These are phyloP conservation scores for Charaxes varanes DNA, from an alignment of 1,140 invertebrate genomes.

Conservation along the genomic window DNA sequence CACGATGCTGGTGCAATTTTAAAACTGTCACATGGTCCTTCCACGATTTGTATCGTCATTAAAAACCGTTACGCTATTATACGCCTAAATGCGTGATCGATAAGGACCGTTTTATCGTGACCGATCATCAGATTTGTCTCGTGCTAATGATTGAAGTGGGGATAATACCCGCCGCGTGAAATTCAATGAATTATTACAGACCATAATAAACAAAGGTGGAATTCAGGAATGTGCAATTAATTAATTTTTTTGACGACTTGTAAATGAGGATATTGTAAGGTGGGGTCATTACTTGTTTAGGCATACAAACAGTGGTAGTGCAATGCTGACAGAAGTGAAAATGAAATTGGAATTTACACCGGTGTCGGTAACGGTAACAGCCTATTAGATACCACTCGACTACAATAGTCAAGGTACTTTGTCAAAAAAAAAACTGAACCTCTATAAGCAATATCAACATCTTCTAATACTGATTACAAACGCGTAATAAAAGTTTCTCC, in stretches of 20 bases:
- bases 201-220: slow-evolving; percentile 19
- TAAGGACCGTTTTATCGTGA: slow-evolving; percentile 1
- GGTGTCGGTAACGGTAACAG: too few relatives aligned
- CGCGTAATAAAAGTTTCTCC: background rate
- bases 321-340: too few relatives aligned
- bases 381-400: too few relatives aligned
- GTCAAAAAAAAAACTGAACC: too few relatives aligned
- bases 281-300: too few relatives aligned
- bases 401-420: too few relatives aligned
- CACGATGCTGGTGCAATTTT: slow-evolving; percentile 35
- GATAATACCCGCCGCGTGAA: slow-evolving; percentile 24
- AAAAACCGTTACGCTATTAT: slow-evolving; percentile 12
- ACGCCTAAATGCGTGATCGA: slow-evolving; percentile 1
- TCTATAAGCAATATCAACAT: too few relatives aligned
- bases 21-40: slow-evolving; percentile 42
- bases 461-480: slow-evolving; percentile 4
- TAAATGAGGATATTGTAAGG: too few relatives aligned
- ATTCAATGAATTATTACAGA: slow-evolving; percentile 31
- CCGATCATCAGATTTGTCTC: background rate
- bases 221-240: slow-evolving; percentile 17
- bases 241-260: slow-evolving; percentile 9
- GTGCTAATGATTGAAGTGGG: slow-evolving; percentile 24
- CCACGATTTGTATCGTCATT: slow-evolving; percentile 33
- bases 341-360: too few relatives aligned
- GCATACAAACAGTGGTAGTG: too few relatives aligned